Conservation (phyloP, 2,888 invertebrate genomes). For the Noctua janthe region DNA sequence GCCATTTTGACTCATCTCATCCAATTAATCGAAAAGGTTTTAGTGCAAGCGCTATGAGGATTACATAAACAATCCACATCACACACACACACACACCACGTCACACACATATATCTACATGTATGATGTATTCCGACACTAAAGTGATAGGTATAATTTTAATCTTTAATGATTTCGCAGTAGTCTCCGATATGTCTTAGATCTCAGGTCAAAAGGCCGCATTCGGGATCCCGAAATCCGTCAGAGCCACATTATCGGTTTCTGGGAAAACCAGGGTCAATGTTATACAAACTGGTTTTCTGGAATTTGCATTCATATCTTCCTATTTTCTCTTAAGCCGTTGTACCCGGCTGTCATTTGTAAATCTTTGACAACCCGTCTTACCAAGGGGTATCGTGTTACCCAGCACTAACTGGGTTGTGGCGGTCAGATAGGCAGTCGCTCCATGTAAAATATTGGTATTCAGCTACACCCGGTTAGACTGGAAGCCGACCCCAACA, state of each 20-base stretch:
- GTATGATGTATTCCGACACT: not conserved
- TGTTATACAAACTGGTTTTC: slow-evolving; percentile 6
- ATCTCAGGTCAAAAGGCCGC: not conserved
- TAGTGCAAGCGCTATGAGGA: not conserved
- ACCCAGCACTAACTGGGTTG: too few relatives aligned
- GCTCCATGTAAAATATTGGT: too few relatives aligned
- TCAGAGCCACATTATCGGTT: not conserved
- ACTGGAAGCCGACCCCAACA: too few relatives aligned
- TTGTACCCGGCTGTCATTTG: too few relatives aligned
- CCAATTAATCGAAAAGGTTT: not conserved
- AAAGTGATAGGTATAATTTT: not conserved
- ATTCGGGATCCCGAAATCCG: not conserved
- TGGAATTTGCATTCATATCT: not conserved
- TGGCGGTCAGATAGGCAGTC: too few relatives aligned
- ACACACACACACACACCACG: too few relatives aligned
- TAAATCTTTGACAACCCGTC: too few relatives aligned
- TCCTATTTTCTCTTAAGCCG: not conserved
- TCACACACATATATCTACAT: not conserved
- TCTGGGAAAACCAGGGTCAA: not conserved
- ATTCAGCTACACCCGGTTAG: too few relatives aligned
- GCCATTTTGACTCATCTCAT: not conserved
- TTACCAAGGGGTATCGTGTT: too few relatives aligned
- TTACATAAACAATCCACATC: not conserved
- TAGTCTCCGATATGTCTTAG: not conserved
- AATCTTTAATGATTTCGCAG: not conserved